These are phyloP conservation scores for Scartelaos histophorus DNA, from an alignment of 2,113 vertebrate species.

Conservation along the genomic window DNA sequence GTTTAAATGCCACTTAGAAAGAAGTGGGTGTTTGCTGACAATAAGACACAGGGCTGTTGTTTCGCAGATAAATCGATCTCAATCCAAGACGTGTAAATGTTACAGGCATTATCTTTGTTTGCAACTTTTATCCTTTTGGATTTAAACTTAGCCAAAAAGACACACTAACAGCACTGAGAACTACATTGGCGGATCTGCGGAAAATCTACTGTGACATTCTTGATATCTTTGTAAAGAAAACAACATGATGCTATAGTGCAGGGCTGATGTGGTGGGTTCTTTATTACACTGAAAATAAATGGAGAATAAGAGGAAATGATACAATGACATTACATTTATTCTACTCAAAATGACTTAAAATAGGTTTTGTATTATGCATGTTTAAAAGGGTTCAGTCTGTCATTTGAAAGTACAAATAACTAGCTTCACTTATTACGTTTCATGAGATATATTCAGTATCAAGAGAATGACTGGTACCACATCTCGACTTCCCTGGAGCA, in stretches of 20 bases:
- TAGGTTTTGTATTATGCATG: too few relatives aligned
- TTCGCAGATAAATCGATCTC: slow-evolving; percentile 23
- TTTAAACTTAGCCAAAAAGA: slow-evolving; percentile 33
- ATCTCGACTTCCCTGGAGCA: slow-evolving; percentile 53
- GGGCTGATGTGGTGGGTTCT: slow-evolving; percentile 50
- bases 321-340: neutral
- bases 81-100: slow-evolving; percentile 25
- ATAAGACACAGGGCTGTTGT: slow-evolving; percentile 2
- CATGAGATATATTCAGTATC: neutral
- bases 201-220: slow-evolving; percentile 45
- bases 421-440: neutral
- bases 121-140: slow-evolving; percentile 29
- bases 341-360: neutral
- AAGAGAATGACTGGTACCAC: slow-evolving; percentile 64
- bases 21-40: slow-evolving; percentile 12
- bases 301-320: neutral
- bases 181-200: slow-evolving; percentile 43
- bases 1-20: slow-evolving; percentile 12
- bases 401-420: neutral
- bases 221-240: slow-evolving; percentile 41
- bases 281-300: slow-evolving; percentile 25
- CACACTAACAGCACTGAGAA: slow-evolving; percentile 14
- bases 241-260: slow-evolving; percentile 33
- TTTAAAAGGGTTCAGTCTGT: too few relatives aligned
- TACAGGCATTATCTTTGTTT: slow-evolving; percentile 12